A percentile compares a stretch with the other conserved stretches of the same genome.
Evolutionary conservation across 1,140 invertebrate genomes (phyloP).

Genomic region (Lamellibrachia luymesi): DNA sequence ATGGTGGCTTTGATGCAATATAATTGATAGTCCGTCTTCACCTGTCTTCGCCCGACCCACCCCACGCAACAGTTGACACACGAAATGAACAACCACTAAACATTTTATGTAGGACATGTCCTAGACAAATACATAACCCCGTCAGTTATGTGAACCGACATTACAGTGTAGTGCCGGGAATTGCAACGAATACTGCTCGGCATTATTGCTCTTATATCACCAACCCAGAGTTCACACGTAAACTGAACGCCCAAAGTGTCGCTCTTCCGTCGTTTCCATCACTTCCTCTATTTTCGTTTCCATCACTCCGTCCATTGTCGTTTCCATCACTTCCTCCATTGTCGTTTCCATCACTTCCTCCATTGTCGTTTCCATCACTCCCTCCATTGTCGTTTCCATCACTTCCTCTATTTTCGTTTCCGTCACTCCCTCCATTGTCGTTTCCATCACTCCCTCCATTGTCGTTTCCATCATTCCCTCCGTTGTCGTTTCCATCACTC

Average conservation of each 20-base stretch:
- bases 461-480: too few species aligned
- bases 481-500: neutral
- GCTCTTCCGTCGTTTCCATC: neutral
- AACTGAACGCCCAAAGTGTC: neutral
- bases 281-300: neutral
- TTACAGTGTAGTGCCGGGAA: neutral
- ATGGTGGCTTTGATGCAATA: neutral
- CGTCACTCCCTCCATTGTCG: too few species aligned
- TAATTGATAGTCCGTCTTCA: neutral
- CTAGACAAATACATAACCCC: neutral
- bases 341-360: too few species aligned
- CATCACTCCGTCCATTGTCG: too few species aligned
- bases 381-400: neutral
- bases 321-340: too few species aligned
- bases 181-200: neutral
- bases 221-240: neutral
- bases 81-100: neutral
- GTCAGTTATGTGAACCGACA: neutral
- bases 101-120: neutral
- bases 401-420: neutral
- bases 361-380: neutral
- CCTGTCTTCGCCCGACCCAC: neutral
- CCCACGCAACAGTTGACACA: neutral
- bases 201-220: neutral
- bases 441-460: too few species aligned